These are phyloP conservation scores for Pampusana beccarii DNA, from an alignment of 2,113 vertebrate genomes.

Conservation along the genomic window DNA sequence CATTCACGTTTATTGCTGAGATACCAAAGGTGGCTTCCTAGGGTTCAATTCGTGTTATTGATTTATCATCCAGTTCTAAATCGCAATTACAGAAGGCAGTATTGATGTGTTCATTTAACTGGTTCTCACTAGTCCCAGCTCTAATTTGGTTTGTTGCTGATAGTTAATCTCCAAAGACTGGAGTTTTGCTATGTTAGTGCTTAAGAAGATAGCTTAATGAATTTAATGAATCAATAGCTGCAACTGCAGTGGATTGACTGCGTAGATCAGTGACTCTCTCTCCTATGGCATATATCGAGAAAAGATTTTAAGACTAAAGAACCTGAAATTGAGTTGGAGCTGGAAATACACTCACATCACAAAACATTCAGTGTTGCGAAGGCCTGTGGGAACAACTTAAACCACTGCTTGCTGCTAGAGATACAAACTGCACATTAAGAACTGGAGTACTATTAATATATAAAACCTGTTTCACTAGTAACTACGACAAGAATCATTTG, in stretches of 20 bases:
- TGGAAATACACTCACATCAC: background rate
- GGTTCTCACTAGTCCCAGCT: background rate
- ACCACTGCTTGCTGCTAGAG: background rate
- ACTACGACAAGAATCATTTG: background rate
- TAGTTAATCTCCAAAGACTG: background rate
- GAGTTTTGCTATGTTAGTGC: background rate
- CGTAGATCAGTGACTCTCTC: background rate
- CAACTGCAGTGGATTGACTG: background rate
- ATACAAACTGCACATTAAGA: background rate
- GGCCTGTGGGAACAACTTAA: background rate
- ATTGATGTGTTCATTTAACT: background rate
- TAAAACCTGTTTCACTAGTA: background rate
- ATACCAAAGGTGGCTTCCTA: background rate
- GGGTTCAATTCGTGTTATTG: background rate
- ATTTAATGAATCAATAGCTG: conserved; percentile 19
- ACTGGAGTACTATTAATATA: background rate
- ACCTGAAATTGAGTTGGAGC: background rate
- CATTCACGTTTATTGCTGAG: background rate
- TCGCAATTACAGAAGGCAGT: background rate
- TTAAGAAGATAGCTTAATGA: conserved; percentile 22
- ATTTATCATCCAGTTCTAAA: conserved; percentile 4
- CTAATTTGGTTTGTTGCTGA: conserved; percentile 9
- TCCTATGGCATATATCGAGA: background rate
- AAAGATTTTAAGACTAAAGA: background rate
- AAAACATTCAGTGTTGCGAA: background rate